These are phyloP conservation scores for Platorchestia sp. DNA, from an alignment of 1,140 invertebrate genomes.

Conservation along the genomic window DNA sequence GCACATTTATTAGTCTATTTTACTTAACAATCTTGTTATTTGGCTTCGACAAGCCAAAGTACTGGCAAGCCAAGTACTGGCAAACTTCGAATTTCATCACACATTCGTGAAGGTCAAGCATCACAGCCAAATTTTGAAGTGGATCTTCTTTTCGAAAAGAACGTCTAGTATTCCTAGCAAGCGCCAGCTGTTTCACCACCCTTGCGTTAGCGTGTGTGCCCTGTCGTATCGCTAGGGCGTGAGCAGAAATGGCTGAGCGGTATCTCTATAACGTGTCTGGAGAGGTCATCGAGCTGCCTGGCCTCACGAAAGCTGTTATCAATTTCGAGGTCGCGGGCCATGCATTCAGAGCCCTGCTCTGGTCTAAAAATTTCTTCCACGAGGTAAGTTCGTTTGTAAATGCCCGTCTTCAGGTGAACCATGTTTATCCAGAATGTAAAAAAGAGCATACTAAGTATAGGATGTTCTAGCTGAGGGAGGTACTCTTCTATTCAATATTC, in stretches of 20 bases:
- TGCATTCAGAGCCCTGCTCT: slow-evolving; percentile 58
- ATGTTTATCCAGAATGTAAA: too few species aligned
- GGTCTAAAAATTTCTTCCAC: slow-evolving; percentile 61
- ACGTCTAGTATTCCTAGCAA: neutral
- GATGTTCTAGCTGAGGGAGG: too few species aligned
- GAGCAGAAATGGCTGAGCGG: slow-evolving; percentile 59
- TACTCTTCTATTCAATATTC: too few species aligned
- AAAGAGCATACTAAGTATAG: too few species aligned
- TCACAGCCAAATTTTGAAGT: neutral
- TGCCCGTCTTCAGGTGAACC: too few species aligned
- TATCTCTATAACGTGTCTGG: slow-evolving; percentile 61
- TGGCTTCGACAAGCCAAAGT: too few species aligned
- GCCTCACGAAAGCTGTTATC: slow-evolving; percentile 60
- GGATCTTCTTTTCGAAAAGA: neutral
- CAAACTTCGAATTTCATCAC: too few species aligned
- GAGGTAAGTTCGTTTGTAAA: slow-evolving; percentile 44
- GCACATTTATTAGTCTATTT: neutral
- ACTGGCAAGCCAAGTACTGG: neutral
- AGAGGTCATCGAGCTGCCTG: slow-evolving; percentile 58
- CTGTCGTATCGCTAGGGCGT: too few species aligned
- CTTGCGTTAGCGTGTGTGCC: neutral
- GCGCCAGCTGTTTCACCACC: neutral
- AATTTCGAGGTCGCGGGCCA: slow-evolving; percentile 54
- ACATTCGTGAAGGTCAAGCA: neutral
- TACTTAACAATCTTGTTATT: too few species aligned